Evolutionary conservation across 1,140 invertebrate species (phyloP).

Genomic region (Atta cephalotes): DNA sequence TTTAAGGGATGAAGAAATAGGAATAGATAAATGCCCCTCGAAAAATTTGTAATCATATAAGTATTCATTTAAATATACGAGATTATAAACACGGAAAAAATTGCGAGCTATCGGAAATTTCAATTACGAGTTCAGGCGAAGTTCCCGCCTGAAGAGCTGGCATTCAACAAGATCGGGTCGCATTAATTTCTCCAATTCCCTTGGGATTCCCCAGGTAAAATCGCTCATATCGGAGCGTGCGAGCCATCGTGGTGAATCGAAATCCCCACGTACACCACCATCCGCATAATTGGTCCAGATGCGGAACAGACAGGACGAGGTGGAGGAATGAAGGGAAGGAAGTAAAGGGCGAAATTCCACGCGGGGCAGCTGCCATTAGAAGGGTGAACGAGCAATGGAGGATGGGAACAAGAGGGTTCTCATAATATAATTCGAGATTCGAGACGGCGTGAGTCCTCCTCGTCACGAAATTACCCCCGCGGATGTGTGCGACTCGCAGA

Average conservation of each 20-base stretch:
- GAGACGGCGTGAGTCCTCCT: slow-evolving; percentile 11
- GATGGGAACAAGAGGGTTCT: slow-evolving; percentile 29
- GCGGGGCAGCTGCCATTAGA: slow-evolving; percentile 3
- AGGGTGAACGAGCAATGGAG: neutral
- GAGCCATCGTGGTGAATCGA: slow-evolving; percentile 37
- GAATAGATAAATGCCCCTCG: neutral
- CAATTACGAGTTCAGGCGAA: slow-evolving; percentile 9
- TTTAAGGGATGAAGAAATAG: neutral
- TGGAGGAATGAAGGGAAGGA: neutral
- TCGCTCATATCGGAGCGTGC: slow-evolving; percentile 25
- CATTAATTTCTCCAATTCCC: slow-evolving; percentile 39
- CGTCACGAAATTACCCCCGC: slow-evolving; percentile 45
- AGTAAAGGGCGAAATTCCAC: slow-evolving; percentile 40
- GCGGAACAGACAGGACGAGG: slow-evolving; percentile 2
- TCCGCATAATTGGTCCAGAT: slow-evolving; percentile 56
- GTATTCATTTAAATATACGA: neutral
- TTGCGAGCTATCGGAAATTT: slow-evolving; percentile 1
- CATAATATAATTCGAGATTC: slow-evolving; percentile 57
- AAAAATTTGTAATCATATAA: neutral
- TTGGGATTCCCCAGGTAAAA: slow-evolving; percentile 8
- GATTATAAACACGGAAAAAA: neutral
- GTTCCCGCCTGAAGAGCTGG: neutral
- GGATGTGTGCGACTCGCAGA: slow-evolving; percentile 32
- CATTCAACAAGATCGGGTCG: slow-evolving; percentile 27
- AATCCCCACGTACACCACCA: slow-evolving; percentile 38